phyloP scores from a whole-genome alignment of 2,888 invertebrate genomes.

The Ophioninae sp. region DNA sequence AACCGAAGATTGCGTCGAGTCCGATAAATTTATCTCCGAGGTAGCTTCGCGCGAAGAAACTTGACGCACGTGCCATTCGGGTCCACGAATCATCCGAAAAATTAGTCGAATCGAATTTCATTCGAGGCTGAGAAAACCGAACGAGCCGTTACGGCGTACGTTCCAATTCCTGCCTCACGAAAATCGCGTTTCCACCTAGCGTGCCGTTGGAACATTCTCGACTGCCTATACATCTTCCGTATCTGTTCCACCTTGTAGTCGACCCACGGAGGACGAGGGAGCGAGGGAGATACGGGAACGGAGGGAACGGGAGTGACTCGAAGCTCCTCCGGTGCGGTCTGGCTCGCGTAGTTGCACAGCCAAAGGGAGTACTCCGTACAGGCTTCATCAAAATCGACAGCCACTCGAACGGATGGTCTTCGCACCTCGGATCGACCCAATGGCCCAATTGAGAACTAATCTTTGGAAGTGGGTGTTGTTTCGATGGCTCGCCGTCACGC shows the following conservation, averaged over 20 bases:
- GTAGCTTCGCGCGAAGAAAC: slow-evolving; percentile 17
- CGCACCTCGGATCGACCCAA: background rate
- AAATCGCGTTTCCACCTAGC: slow-evolving; percentile 46
- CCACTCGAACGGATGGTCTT: background rate
- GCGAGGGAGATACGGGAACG: slow-evolving; percentile 8
- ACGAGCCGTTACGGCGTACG: slow-evolving; percentile 23
- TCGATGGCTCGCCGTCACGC: too few relatives aligned
- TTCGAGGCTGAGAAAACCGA: slow-evolving; percentile 18
- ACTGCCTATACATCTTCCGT: slow-evolving; percentile 6
- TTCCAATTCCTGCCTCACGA: slow-evolving; percentile 26
- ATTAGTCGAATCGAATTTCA: slow-evolving; percentile 35
- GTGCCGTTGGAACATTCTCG: slow-evolving; percentile 37
- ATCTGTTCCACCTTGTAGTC: slow-evolving; percentile 13
- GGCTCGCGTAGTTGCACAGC: slow-evolving; percentile 14
- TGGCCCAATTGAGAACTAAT: background rate
- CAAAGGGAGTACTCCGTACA: slow-evolving; percentile 26
- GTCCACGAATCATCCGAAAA: slow-evolving; percentile 13
- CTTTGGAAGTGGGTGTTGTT: too few relatives aligned
- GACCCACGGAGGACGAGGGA: background rate
- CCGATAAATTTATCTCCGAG: slow-evolving; percentile 7
- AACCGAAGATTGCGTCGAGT: background rate
- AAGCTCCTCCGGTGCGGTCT: slow-evolving; percentile 11
- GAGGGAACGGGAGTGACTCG: slow-evolving; percentile 3
- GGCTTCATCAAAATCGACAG: slow-evolving; percentile 2
- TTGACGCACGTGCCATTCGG: slow-evolving; percentile 4